Base-by-base conservation (phyloP, 2,888 invertebrate species). In the Volucella zonaria region DNA sequence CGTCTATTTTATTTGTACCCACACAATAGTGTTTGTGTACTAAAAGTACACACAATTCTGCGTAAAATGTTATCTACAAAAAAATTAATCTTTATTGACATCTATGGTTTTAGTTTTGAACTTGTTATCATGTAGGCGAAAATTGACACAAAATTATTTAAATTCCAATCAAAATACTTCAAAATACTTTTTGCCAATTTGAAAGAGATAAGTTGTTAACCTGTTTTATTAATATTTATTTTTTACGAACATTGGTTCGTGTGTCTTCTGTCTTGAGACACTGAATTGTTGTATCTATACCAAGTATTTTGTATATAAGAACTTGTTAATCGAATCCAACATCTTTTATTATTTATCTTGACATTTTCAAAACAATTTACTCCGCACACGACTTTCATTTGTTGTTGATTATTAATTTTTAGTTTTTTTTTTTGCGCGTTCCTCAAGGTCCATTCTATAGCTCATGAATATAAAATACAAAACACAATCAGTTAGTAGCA, bases 281-380 rank as follows among this genome's bases (percentile, higher is more conserved):
- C 14, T 31, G n/a, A 23, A 56, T 31, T 9, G n/a, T n/a, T 38
- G 31, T 12, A 23, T 23, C 18, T 23, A 23, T 23, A 23, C 18
- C 2, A 8, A 14, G 6, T 31, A 31, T 56, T 11, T 62, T 47
- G 51, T 9, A 42, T 11, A 43, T 38, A 54, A 8, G 18, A 47
- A 62, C 62, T 62, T 47, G 73, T 54, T 73, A 73, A 64, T 62
- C 62, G 31, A 62, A 62, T 54, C 6, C 54, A 62, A 38, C 54
- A 64, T 54, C 62, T 14, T 15, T 10, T 18, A 6, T 3, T 54
- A 31, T 38, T 54, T 47, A 15, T 45, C 8, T 64, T n/a, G 23
- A 51, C 11, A 42, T 23, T 40, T 12, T 8, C 10, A n/a, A 68
- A 56, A 70, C 42, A 56, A 47, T 31, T 18, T 38, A 14, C 40